Percentiles rank a stretch among this genome's conserved stretches.
These are phyloP conservation scores for Coremacera marginata DNA, from an alignment of 2,888 invertebrate genomes.

Conservation along the genomic window DNA sequence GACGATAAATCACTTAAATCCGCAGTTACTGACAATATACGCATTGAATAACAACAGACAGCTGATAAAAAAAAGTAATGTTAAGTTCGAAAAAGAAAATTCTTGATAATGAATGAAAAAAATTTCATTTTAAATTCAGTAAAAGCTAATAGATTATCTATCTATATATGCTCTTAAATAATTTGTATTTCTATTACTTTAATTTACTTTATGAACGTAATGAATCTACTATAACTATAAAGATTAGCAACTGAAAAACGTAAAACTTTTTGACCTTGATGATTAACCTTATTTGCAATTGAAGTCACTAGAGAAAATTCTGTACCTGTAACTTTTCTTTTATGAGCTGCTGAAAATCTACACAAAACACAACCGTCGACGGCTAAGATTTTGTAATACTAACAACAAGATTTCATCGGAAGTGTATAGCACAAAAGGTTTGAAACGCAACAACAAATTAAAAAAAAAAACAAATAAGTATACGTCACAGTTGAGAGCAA, in stretches of 20 bases:
- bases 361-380: constrained; percentile 20
- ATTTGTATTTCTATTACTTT: neutral
- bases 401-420: neutral
- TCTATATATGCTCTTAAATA: no score
- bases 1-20: no score
- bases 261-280: constrained; percentile 2
- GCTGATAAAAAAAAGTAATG: no score
- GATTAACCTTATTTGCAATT: neutral
- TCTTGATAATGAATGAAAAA: no score
- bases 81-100: no score
- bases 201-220: no score
- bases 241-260: neutral
- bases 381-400: constrained; percentile 23
- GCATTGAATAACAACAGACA: no score
- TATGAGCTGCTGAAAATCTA: neutral
- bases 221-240: no score
- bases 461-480: neutral
- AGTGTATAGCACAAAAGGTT: neutral
- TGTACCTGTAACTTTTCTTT: constrained; percentile 14
- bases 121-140: no score
- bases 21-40: no score
- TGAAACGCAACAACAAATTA: neutral
- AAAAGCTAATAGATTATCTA: no score
- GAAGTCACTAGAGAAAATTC: neutral
- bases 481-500: neutral